Evolutionary conservation across 2,113 vertebrate species (phyloP).

Genomic region (Meles meles): DNA sequence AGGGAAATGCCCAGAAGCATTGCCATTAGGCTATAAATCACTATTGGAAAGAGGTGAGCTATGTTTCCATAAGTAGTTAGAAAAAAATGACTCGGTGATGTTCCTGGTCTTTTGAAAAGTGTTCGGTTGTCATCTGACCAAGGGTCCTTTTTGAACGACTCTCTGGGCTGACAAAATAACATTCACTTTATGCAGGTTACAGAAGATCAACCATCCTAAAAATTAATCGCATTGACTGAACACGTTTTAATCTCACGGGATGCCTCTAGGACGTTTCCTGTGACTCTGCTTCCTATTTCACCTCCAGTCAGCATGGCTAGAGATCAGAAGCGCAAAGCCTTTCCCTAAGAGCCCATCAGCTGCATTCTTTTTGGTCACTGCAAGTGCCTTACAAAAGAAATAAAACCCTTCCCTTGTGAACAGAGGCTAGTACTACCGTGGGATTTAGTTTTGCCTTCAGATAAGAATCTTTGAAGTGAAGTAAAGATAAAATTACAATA

Average conservation of each 20-base stretch:
- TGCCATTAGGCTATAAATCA: conserved; percentile 34
- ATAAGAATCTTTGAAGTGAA: conserved; percentile 45
- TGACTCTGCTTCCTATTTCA: not conserved
- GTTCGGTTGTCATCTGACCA: not conserved
- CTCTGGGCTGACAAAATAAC: not conserved
- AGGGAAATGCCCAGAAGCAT: conserved; percentile 31
- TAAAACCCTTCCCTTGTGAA: not conserved
- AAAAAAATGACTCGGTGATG: not conserved
- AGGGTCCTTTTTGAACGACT: not conserved
- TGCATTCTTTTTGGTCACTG: conserved; percentile 10
- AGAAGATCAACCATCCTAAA: conserved; percentile 13
- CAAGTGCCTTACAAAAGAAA: conserved; percentile 45
- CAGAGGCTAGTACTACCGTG: not conserved
- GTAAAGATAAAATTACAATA: conserved; percentile 20
- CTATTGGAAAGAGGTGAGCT: not conserved
- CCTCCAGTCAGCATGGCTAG: not conserved
- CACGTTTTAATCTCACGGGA: conserved; percentile 32
- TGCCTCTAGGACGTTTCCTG: not conserved
- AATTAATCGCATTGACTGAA: not conserved
- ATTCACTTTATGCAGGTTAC: not conserved
- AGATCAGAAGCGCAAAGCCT: conserved; percentile 14
- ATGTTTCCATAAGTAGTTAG: not conserved
- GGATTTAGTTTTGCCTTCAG: not conserved
- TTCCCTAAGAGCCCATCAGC: conserved; percentile 12
- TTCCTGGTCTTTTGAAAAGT: not conserved